Conservation (phyloP, 2,888 invertebrate species). For the Plebejus argus region DNA sequence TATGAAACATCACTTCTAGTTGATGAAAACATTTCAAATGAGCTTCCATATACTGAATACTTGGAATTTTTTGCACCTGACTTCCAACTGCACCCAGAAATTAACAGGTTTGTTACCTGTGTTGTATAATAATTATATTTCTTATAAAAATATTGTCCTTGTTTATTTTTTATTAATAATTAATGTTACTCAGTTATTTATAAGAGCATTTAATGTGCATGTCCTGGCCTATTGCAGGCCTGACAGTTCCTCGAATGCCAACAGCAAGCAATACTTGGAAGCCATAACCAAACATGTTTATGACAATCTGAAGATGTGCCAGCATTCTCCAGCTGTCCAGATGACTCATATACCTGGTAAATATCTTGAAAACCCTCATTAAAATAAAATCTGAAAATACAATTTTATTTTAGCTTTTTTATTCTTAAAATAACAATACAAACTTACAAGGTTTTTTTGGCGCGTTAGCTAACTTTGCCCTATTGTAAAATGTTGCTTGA, state of each 20-base stretch:
- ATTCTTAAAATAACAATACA: background rate
- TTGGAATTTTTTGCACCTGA: slow-evolving; percentile 98
- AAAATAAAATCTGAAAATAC: too few relatives aligned
- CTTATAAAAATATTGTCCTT: background rate
- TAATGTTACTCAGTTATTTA: background rate
- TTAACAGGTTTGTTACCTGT: slow-evolving; percentile 81
- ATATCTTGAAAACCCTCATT: background rate
- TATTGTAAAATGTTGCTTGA: too few relatives aligned
- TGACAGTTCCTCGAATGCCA: slow-evolving; percentile 86
- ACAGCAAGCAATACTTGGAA: slow-evolving; percentile 97
- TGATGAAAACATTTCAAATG: slow-evolving; percentile 95
- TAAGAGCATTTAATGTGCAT: background rate
- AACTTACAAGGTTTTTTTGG: too few relatives aligned
- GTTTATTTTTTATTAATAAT: background rate
- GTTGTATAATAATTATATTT: background rate
- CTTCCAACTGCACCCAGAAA: slow-evolving; percentile 96
- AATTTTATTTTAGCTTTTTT: background rate
- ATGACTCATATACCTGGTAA: slow-evolving; percentile 95
- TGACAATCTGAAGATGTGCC: slow-evolving; percentile 96
- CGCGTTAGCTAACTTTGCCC: too few relatives aligned
- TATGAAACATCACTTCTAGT: slow-evolving; percentile 97
- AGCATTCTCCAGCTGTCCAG: slow-evolving; percentile 97
- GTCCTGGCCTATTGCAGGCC: slow-evolving; percentile 29
- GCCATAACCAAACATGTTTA: slow-evolving; percentile 93
- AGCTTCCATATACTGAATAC: slow-evolving; percentile 97